These are phyloP conservation scores for Idaea aversata DNA, from an alignment of 2,888 invertebrate genomes.

Conservation along the genomic window DNA sequence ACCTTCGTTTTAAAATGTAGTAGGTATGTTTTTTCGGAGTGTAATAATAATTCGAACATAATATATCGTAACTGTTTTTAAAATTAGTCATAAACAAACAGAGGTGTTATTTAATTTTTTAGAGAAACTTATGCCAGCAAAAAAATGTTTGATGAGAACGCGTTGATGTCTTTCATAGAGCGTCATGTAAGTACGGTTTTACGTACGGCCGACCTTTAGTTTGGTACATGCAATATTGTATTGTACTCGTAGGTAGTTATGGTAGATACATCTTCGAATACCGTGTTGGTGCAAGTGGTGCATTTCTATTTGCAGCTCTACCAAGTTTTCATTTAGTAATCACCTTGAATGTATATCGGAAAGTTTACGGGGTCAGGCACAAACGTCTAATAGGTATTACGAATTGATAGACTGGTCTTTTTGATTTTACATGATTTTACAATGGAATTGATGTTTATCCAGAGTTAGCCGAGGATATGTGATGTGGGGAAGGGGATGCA, in stretches of 20 bases:
- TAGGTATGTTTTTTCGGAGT: no score
- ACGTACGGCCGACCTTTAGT: constrained; percentile 7
- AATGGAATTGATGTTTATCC: neutral
- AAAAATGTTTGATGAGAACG: constrained; percentile 21
- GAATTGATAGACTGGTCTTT: neutral
- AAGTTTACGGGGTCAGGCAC: constrained; percentile 2
- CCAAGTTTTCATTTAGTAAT: constrained; percentile 10
- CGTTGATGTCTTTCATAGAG: constrained; percentile 60
- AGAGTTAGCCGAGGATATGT: neutral
- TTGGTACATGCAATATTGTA: constrained; percentile 17
- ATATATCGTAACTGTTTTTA: no score
- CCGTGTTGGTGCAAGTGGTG: neutral
- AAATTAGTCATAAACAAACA: no score
- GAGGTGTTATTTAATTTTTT: no score
- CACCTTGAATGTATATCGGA: constrained; percentile 5
- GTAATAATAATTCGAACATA: no score
- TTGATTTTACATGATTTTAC: neutral
- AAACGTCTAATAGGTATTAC: neutral
- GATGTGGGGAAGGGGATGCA: constrained; percentile 13
- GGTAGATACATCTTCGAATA: neutral
- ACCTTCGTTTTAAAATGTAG: no score
- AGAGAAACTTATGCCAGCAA: neutral
- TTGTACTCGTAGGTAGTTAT: constrained; percentile 9
- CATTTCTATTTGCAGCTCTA: neutral
- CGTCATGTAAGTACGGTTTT: neutral